These are phyloP conservation scores for Rhopilema esculentum DNA, from an alignment of 30 jellyfish, hydroid and myxozoan genomes.

Conservation along the genomic window DNA sequence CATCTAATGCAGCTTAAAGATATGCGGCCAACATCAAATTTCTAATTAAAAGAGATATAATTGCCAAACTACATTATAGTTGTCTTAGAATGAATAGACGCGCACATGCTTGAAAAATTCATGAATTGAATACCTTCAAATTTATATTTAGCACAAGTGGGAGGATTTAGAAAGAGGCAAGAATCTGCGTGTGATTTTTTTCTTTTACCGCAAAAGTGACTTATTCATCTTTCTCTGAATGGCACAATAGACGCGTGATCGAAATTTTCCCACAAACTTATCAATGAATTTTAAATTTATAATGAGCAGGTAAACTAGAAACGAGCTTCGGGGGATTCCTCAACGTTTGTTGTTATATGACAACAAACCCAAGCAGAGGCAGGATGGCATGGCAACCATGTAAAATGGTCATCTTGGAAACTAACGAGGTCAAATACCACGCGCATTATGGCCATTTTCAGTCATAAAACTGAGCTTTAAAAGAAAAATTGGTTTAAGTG, in stretches of 20 bases:
- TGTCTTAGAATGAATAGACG: slow-evolving; percentile 44
- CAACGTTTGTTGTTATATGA: slow-evolving; percentile 3
- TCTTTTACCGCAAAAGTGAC: slow-evolving; percentile 2
- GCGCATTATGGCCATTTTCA: neutral
- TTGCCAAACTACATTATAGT: neutral
- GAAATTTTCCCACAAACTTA: slow-evolving; percentile 28
- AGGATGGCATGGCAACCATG: slow-evolving; percentile 1
- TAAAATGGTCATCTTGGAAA: neutral
- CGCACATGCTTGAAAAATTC: slow-evolving; percentile 39
- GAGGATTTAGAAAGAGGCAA: neutral
- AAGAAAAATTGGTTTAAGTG: no score
- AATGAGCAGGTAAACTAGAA: slow-evolving; percentile 16
- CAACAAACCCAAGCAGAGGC: neutral
- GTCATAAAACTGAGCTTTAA: neutral
- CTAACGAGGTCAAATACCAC: neutral
- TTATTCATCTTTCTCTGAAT: slow-evolving; percentile 3
- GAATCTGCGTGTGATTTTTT: slow-evolving; percentile 2
- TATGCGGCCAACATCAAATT: slow-evolving; percentile 19
- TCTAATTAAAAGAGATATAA: neutral
- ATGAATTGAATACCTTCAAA: neutral
- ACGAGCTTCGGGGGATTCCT: slow-evolving; percentile 29
- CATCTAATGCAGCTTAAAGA: neutral
- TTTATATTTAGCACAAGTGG: slow-evolving; percentile 38
- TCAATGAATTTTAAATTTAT: slow-evolving; percentile 29
- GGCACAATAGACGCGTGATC: slow-evolving; percentile 31